Evolutionary conservation across 2,113 vertebrate species (phyloP).

Genomic region (Hirundichthys speculiger): DNA sequence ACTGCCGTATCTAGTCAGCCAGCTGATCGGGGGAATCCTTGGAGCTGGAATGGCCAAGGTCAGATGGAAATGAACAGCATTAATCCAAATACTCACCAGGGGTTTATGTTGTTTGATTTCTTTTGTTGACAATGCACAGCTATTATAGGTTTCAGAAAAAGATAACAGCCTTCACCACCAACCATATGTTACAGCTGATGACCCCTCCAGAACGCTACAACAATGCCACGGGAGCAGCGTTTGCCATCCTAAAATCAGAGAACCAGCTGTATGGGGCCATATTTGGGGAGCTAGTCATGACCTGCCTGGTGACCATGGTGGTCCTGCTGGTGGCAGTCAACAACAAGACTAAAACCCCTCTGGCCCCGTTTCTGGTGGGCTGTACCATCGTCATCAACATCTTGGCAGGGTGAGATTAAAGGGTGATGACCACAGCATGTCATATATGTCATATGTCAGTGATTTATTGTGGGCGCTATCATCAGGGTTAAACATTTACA

Average conservation of each 20-base stretch:
- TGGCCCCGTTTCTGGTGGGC: constrained; percentile 79
- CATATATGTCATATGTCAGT: not conserved
- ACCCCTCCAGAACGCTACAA: constrained; percentile 59
- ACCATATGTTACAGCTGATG: constrained; percentile 59
- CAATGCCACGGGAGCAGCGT: constrained; percentile 78
- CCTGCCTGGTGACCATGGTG: constrained; percentile 79
- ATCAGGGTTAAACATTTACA: too few relatives aligned
- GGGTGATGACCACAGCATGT: not conserved
- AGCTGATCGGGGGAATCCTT: constrained; percentile 78
- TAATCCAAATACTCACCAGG: not conserved
- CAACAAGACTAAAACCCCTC: constrained; percentile 74
- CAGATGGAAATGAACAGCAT: not conserved
- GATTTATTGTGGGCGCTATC: too few relatives aligned
- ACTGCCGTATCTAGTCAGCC: constrained; percentile 70
- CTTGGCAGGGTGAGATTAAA: constrained; percentile 75
- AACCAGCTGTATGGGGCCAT: constrained; percentile 69
- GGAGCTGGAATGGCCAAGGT: constrained; percentile 83
- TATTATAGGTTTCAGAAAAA: too few relatives aligned
- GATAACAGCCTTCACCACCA: not conserved
- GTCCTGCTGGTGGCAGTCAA: constrained; percentile 78
- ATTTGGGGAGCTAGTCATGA: constrained; percentile 81
- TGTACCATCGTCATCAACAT: constrained; percentile 76
- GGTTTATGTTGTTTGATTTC: rapidly evolving
- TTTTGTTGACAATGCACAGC: too few relatives aligned
- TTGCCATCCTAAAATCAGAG: constrained; percentile 72